Evolutionary conservation across 2,113 vertebrate genomes (phyloP), one percentile per base, ranked within the genome.

Genomic region (Phylloscopus whistleri): DNA sequence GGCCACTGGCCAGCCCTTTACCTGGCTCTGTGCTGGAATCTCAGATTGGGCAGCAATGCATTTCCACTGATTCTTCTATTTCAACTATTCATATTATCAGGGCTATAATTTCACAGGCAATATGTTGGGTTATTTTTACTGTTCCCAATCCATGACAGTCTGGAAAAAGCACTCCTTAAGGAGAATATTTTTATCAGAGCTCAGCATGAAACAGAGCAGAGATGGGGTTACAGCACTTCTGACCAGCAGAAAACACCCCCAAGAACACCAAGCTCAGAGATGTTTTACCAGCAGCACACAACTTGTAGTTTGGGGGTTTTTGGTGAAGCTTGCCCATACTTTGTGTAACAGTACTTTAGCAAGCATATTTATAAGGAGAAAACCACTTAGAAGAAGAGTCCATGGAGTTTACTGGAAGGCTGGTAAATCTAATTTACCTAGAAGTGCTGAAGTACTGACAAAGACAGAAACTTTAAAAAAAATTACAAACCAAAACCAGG

Each of bases 241-340:
- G 60, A 66, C 33, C 44, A 84, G 19, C 10, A 64, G 31, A 30
- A 1, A 58, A 27, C 10, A 55, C 27, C 19, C 21, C 48, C 7
- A 37, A 23, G 49, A 74, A 49, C n/a, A 70, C 16, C 35, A 75
- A 52, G 27, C n/a, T 64, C 9, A 72, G 53, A 87, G 9, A 24
- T 8, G 2, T 55, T 77, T 55, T 60, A 31, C 24, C 37, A 26
- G 15, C 62, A 87, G 63, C 49, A 35, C 31, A 78, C 17, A 69
- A 35, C 22, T 21, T 35, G 33, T 6, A 73, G 7, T 48, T 1
- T 7, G 22, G 5, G 5, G 9, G 0, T 0, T 4, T 68, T 80
- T 64, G 28, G 33, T 82, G 66, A 63, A 63, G 19, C 21, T 92
- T 70, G 26, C 6, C 13, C 41, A 49, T 43, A 35, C 8, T 76